Conservation (phyloP, 2,113 vertebrate species). For the Macrotus californicus region DNA sequence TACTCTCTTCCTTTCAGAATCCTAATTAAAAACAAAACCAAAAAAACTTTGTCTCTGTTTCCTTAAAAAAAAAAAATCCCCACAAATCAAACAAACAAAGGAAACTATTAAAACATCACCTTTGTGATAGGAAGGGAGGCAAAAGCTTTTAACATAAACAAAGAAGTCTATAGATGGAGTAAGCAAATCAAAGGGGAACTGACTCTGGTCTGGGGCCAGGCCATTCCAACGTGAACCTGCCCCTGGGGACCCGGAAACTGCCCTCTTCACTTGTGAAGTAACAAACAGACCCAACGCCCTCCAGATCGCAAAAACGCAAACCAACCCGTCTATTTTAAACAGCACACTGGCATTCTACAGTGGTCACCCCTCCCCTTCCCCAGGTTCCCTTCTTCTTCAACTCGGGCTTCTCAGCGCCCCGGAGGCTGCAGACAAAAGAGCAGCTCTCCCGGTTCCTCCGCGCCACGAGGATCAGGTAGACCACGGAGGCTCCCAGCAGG, state of each 20-base stretch:
- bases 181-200: not conserved
- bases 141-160: not conserved
- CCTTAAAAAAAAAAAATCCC: not conserved
- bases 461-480: conserved; percentile 56
- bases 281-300: not conserved
- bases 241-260: not conserved
- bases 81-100: conserved; percentile 9
- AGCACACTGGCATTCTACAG: not conserved
- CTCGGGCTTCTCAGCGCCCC: conserved; percentile 66
- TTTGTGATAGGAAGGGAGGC: not conserved
- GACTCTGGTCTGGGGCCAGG: not conserved
- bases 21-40: conserved; percentile 48
- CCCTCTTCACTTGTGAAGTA: not conserved
- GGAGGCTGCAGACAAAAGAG: conserved; percentile 52
- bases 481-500: conserved; percentile 58
- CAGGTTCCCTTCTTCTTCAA: not conserved
- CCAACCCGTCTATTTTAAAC: not conserved
- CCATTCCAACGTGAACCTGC: accelerated
- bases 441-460: conserved; percentile 48
- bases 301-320: not conserved
- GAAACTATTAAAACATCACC: not conserved
- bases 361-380: not conserved
- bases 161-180: not conserved
- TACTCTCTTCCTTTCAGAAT: conserved; percentile 48
- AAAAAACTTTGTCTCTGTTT: not conserved